These are phyloP conservation scores for Catharus fuscescens DNA, from an alignment of 2,113 vertebrate genomes.

Conservation along the genomic window DNA sequence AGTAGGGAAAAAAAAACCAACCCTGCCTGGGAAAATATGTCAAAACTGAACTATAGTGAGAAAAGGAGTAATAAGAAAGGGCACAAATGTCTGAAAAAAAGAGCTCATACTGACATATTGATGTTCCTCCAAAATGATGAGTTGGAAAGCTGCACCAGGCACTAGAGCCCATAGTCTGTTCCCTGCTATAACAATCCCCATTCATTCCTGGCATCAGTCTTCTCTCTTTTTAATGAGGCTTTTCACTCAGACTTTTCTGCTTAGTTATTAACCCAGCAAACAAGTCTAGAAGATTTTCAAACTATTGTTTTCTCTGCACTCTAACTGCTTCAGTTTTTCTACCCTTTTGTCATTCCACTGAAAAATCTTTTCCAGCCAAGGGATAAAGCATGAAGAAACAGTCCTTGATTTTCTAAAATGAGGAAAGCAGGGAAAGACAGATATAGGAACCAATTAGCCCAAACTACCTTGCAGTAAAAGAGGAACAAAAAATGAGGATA, in stretches of 20 bases:
- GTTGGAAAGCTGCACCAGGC: background rate
- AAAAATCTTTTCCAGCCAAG: background rate
- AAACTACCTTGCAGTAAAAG: constrained; percentile 15
- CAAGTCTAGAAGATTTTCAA: constrained; percentile 33
- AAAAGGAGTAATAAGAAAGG: constrained; percentile 37
- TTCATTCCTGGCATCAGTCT: constrained; percentile 19
- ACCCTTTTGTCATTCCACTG: constrained; percentile 6
- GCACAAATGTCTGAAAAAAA: constrained; percentile 41
- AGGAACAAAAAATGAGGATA: background rate
- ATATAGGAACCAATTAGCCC: constrained; percentile 3
- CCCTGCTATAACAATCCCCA: background rate
- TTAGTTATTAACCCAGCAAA: constrained; percentile 54
- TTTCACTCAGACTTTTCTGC: constrained; percentile 39
- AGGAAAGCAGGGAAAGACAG: background rate
- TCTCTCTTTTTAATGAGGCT: constrained; percentile 53
- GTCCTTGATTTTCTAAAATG: background rate
- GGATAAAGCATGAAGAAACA: background rate
- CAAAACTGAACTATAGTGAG: constrained; percentile 7
- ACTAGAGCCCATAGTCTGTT: background rate
- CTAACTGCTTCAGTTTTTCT: constrained; percentile 26
- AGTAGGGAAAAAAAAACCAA: background rate
- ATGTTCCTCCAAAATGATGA: constrained; percentile 36
- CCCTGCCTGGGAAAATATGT: background rate
- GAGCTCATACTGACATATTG: background rate
- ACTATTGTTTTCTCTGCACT: constrained; percentile 10